These are phyloP conservation scores for Thermophis baileyi DNA, from an alignment of 2,113 vertebrate genomes.

Conservation along the genomic window DNA sequence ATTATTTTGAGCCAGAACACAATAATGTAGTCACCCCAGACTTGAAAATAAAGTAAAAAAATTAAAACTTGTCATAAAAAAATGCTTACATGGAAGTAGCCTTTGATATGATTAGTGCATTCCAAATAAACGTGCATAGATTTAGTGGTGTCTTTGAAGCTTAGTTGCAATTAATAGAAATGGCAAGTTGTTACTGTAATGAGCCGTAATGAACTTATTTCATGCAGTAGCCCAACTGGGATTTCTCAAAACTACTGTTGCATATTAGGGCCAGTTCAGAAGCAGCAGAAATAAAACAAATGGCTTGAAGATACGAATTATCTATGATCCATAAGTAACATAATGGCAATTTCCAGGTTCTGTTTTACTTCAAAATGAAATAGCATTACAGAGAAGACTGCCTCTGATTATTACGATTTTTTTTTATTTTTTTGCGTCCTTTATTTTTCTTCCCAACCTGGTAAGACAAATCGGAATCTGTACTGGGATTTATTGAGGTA, in stretches of 20 bases:
- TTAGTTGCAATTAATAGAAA: neutral
- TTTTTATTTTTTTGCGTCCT: neutral
- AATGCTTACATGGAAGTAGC: neutral
- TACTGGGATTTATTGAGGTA: neutral
- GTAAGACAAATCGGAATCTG: neutral
- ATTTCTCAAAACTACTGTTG: neutral
- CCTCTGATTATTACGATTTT: conserved; percentile 30
- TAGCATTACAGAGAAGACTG: neutral
- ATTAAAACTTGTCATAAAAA: neutral
- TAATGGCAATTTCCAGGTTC: conserved; percentile 35
- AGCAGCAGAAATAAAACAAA: neutral
- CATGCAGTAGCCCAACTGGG: neutral
- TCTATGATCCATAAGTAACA: conserved; percentile 27
- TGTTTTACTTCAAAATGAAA: neutral
- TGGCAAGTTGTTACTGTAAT: neutral
- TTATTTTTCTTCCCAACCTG: conserved; percentile 36
- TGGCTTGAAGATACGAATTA: neutral
- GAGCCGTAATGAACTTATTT: neutral
- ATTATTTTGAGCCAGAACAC: neutral
- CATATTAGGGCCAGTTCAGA: accelerated
- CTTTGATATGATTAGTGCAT: neutral
- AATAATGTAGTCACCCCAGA: neutral
- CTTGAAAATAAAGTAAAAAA: neutral
- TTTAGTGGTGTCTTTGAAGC: neutral
- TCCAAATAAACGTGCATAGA: neutral